These are phyloP conservation scores for Melanostoma scalare DNA, from an alignment of 2,888 invertebrate species.

Conservation along the genomic window DNA sequence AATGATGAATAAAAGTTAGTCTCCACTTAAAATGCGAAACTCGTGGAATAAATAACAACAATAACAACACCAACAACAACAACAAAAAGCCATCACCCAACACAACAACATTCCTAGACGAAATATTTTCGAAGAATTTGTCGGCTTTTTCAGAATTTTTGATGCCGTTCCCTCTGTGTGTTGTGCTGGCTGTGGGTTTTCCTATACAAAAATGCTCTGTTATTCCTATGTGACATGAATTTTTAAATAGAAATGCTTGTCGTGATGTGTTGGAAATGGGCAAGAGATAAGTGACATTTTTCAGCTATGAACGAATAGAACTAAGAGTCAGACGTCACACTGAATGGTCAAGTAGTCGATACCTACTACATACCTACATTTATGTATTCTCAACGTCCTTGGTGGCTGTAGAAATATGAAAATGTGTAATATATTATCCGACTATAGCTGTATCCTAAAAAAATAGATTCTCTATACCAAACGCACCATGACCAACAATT, in stretches of 20 bases:
- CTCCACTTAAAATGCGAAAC: not conserved
- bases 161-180: slow-evolving; percentile 23
- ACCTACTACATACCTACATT: too few relatives aligned
- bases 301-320: slow-evolving; percentile 19
- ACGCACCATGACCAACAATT: slow-evolving; percentile 37
- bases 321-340: not conserved
- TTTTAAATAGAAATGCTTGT: slow-evolving; percentile 28
- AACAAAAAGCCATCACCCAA: not conserved
- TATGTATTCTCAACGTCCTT: not conserved
- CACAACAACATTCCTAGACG: slow-evolving; percentile 62
- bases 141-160: slow-evolving; percentile 69
- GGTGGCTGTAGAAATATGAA: not conserved
- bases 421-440: slow-evolving; percentile 20
- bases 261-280: slow-evolving; percentile 23
- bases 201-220: slow-evolving; percentile 21
- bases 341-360: too few relatives aligned
- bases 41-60: not conserved
- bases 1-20: slow-evolving; percentile 59
- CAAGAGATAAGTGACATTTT: slow-evolving; percentile 41
- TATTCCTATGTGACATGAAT: slow-evolving; percentile 57
- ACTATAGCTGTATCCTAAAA: slow-evolving; percentile 51
- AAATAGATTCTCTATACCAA: slow-evolving; percentile 13
- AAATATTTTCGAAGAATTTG: slow-evolving; percentile 67
- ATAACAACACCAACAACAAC: not conserved
- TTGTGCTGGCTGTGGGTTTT: slow-evolving; percentile 40